A percentile compares a stretch with the other conserved stretches of the same genome.
Conservation (phyloP, 2,888 invertebrate species). For the Oligia latruncula region DNA sequence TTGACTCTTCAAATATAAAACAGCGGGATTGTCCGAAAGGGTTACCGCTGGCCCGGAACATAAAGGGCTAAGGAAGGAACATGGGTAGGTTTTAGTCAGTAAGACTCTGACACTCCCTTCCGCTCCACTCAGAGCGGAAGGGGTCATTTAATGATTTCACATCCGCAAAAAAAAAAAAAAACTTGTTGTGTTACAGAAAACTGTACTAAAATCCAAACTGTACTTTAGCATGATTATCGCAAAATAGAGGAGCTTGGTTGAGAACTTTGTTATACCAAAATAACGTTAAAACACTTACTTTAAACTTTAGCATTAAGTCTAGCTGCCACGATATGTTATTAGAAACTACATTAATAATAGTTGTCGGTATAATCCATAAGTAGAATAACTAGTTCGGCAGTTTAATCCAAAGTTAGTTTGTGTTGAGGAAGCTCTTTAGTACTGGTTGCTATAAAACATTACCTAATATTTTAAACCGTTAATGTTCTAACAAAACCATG, state of each 20-base stretch:
- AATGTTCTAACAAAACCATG: no score
- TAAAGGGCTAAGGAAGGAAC: no score
- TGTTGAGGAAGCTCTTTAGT: constrained; percentile 2
- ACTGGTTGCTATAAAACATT: constrained; percentile 2
- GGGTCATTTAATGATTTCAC: no score
- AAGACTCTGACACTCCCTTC: no score
- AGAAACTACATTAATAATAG: constrained; percentile 37
- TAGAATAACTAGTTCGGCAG: constrained; percentile 39
- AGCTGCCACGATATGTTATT: constrained; percentile 12
- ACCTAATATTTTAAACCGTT: background rate
- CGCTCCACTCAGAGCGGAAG: no score
- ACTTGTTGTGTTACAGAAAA: background rate
- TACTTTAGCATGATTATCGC: background rate
- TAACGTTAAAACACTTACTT: constrained; percentile 7
- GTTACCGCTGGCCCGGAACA: no score
- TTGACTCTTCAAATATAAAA: background rate
- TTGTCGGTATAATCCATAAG: constrained; percentile 35
- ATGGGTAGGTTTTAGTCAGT: no score
- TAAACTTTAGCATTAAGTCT: constrained; percentile 18
- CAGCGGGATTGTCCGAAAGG: no score
- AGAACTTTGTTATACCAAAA: constrained; percentile 3
- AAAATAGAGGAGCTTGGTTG: background rate
- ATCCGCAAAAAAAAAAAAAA: no score
- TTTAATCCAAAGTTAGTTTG: constrained; percentile 26
- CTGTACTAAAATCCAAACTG: background rate